phyloP scores from a whole-genome alignment of 2,113 vertebrate genomes.

The Nycticebus coucang region DNA sequence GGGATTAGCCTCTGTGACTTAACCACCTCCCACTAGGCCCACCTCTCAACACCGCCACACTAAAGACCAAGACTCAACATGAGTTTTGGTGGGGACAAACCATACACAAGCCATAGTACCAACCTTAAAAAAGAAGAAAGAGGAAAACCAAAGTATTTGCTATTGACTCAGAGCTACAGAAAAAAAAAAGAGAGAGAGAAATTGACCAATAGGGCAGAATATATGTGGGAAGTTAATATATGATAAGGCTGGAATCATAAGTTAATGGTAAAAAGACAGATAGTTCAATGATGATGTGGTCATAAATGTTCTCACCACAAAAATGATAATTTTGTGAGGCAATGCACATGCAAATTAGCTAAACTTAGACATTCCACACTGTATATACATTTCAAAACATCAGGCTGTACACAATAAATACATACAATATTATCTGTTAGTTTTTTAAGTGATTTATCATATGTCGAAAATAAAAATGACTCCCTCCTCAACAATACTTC shows the following conservation, averaged over 20 bases:
- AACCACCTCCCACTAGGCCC: neutral
- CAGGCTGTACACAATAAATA: neutral
- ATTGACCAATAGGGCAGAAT: neutral
- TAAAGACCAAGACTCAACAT: neutral
- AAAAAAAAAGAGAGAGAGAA: neutral
- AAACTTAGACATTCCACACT: neutral
- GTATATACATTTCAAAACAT: neutral
- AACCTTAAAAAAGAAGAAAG: neutral
- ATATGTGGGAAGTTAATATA: neutral
- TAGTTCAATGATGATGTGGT: neutral
- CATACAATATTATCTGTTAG: neutral
- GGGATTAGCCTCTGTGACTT: neutral
- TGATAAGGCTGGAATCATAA: neutral
- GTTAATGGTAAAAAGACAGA: neutral
- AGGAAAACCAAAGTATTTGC: neutral
- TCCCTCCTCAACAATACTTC: neutral
- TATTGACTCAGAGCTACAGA: neutral
- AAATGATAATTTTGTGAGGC: neutral
- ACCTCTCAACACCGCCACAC: neutral
- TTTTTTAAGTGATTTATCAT: neutral
- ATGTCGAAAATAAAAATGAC: conserved; percentile 3
- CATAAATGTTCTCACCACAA: neutral
- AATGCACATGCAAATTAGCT: neutral
- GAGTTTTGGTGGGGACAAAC: neutral
- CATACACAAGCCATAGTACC: neutral